These are phyloP conservation scores for Phalacrocorax carbo DNA, from an alignment of 2,113 vertebrate species.

Conservation along the genomic window DNA sequence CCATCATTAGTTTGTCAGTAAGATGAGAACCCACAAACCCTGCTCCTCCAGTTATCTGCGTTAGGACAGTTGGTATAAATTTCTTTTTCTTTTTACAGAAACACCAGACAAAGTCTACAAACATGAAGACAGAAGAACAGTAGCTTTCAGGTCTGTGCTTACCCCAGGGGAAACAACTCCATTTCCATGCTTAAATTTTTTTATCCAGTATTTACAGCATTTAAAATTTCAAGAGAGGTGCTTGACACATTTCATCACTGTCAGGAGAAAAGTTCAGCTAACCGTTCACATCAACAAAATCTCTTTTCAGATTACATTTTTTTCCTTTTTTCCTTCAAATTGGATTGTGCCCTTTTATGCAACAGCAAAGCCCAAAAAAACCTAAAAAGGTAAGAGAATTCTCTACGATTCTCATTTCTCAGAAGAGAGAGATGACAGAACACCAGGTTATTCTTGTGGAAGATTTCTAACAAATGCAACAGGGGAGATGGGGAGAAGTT, in stretches of 20 bases:
- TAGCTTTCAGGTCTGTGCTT: conserved; percentile 1
- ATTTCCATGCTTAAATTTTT: neutral
- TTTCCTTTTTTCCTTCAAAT: neutral
- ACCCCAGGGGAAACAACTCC: conserved; percentile 33
- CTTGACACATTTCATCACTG: neutral
- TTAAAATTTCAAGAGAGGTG: neutral
- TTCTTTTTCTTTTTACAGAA: conserved; percentile 70
- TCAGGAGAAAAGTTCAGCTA: neutral
- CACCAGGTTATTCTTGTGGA: neutral
- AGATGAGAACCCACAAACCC: conserved; percentile 98
- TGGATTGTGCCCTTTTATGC: conserved; percentile 31
- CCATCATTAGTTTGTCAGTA: conserved; percentile 99
- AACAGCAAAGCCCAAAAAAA: neutral
- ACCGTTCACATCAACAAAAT: neutral
- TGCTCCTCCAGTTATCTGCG: conserved; percentile 95
- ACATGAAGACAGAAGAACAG: conserved; percentile 58
- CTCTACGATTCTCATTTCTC: neutral
- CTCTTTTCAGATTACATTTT: neutral
- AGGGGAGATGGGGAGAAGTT: neutral
- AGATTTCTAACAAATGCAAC: neutral
- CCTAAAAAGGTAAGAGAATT: neutral
- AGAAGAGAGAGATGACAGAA: neutral
- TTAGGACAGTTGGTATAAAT: conserved; percentile 64
- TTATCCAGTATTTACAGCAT: neutral
- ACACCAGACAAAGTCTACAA: conserved; percentile 69